These are phyloP conservation scores for Kryphioiulus occultus DNA, from an alignment of 2,888 invertebrate genomes.

Conservation along the genomic window DNA sequence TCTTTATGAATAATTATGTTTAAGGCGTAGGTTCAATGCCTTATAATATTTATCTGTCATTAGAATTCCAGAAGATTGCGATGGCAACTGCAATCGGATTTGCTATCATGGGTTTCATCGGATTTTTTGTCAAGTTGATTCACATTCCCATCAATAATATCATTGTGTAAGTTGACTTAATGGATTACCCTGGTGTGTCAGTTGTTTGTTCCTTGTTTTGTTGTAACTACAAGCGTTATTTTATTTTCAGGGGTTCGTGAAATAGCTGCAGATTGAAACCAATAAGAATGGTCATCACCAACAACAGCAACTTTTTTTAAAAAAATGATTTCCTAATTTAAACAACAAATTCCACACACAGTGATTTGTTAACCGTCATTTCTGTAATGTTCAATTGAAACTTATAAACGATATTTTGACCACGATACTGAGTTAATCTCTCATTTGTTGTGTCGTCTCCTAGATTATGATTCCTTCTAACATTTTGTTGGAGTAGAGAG, in stretches of 20 bases:
- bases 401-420: neutral
- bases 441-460: neutral
- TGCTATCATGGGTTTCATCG: constrained; percentile 99
- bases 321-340: neutral
- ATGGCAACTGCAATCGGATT: constrained; percentile 99
- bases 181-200: neutral
- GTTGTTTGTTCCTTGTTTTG: neutral
- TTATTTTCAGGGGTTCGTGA: neutral
- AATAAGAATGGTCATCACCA: neutral
- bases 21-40: neutral
- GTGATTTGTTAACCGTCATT: neutral
- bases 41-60: constrained; percentile 59
- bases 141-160: constrained; percentile 93
- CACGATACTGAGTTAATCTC: neutral
- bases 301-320: neutral
- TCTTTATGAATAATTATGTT: neutral
- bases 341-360: neutral
- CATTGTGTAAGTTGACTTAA: constrained; percentile 56
- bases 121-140: constrained; percentile 99
- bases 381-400: neutral
- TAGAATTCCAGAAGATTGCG: constrained; percentile 99
- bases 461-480: neutral
- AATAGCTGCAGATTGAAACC: neutral
- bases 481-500: neutral
- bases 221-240: neutral